Evolutionary conservation across 2,113 vertebrate species (phyloP).

Genomic region (Nesogale talazaci): DNA sequence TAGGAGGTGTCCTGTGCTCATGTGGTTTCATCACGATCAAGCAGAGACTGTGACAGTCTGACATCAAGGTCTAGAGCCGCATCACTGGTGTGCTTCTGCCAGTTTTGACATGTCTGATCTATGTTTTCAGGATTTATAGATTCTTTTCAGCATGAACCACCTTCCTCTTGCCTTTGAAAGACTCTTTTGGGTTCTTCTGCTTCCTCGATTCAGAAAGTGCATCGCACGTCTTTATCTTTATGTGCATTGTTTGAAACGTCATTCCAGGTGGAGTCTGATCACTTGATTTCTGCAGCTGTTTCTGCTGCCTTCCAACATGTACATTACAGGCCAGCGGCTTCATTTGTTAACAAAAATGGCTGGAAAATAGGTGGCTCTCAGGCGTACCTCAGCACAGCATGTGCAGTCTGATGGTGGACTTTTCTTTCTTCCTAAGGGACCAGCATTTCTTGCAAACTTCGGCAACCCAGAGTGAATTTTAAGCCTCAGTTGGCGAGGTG

Average conservation of each 20-base stretch:
- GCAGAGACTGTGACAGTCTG: not conserved
- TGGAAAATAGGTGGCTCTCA: not conserved
- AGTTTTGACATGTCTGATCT: conserved; percentile 13
- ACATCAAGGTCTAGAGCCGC: not conserved
- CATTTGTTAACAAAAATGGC: not conserved
- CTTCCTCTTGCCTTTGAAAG: conserved; percentile 11
- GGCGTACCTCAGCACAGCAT: not conserved
- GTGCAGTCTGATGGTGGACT: not conserved
- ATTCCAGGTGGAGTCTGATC: not conserved
- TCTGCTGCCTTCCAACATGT: not conserved
- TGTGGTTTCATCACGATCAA: not conserved
- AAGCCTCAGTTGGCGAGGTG: conserved; percentile 13
- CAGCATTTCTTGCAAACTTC: not conserved
- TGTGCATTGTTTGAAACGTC: not conserved
- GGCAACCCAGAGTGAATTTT: not conserved
- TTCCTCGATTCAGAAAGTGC: conserved; percentile 31
- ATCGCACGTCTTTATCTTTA: conserved; percentile 40
- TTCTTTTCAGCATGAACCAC: not conserved
- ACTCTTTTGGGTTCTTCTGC: not conserved
- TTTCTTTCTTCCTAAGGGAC: not conserved
- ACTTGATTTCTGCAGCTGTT: not conserved
- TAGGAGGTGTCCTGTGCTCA: not conserved
- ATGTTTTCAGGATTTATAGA: conserved; percentile 11
- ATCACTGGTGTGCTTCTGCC: not conserved
- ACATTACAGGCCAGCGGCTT: not conserved